phyloP scores from a whole-genome alignment of 2,888 invertebrate species.

The Nemurella pictetii region DNA sequence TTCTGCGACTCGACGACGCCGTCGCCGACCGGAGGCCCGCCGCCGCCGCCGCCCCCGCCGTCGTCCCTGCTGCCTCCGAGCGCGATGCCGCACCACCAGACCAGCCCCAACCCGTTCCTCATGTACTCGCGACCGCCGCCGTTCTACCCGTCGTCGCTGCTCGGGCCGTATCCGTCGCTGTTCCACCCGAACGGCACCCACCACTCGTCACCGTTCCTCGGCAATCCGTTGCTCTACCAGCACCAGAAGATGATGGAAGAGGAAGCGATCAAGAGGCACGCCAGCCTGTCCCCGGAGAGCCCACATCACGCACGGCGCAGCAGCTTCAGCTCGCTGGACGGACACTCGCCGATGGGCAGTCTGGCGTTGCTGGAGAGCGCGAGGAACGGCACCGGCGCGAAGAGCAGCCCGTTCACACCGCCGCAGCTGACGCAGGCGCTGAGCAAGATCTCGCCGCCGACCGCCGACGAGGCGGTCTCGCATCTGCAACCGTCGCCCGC shows the following conservation, averaged over 20 bases:
- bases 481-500: constrained; percentile 68
- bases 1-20: constrained; percentile 79
- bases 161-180: constrained; percentile 56
- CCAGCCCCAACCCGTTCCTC: constrained; percentile 60
- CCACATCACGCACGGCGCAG: constrained; percentile 42
- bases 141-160: constrained; percentile 57
- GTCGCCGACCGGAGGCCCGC: constrained; percentile 52
- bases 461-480: constrained; percentile 66
- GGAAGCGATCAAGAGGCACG: constrained; percentile 58
- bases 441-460: constrained; percentile 67
- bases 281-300: constrained; percentile 58
- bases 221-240: constrained; percentile 65
- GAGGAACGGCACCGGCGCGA: constrained; percentile 19
- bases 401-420: constrained; percentile 23
- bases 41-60: constrained; percentile 43
- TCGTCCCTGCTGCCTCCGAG: constrained; percentile 48
- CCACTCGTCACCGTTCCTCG: constrained; percentile 57
- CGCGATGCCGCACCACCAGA: constrained; percentile 43
- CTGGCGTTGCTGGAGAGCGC: not conserved
- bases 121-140: constrained; percentile 68
- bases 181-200: constrained; percentile 41
- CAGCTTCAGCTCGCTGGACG: constrained; percentile 19
- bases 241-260: constrained; percentile 50
- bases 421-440: constrained; percentile 19
- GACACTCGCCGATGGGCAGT: not conserved